Evolutionary conservation across 2,797 vertebrate genomes (phyloP).

Genomic region (Coreius guichenoti): DNA sequence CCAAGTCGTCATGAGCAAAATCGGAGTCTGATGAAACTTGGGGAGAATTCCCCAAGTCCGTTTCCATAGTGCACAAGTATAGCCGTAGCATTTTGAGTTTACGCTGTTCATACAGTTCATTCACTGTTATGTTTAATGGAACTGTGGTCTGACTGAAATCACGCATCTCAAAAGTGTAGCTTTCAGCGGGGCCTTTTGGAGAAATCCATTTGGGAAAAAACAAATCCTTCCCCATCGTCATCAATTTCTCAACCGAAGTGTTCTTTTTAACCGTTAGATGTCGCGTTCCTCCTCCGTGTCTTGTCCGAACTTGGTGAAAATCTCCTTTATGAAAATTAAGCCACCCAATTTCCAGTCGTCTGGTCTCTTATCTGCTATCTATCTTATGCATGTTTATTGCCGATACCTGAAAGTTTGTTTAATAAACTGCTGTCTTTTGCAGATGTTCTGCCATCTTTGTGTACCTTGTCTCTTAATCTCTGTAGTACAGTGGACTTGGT

Average conservation of each 20-base stretch:
- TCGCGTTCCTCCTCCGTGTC: background rate
- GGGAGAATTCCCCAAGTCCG: background rate
- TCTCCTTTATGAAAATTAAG: background rate
- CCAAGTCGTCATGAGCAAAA: background rate
- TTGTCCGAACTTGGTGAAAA: background rate
- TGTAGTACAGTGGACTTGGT: background rate
- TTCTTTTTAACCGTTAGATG: background rate
- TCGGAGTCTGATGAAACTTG: constrained; percentile 19
- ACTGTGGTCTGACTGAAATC: background rate
- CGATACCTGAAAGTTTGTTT: background rate
- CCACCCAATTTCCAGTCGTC: background rate
- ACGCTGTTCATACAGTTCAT: background rate
- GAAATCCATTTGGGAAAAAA: background rate
- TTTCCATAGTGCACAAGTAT: background rate
- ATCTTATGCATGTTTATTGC: constrained; percentile 20
- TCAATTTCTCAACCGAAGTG: background rate
- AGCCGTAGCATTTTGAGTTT: constrained; percentile 5
- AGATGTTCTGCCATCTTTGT: background rate
- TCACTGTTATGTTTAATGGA: background rate
- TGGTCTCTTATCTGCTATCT: too few species aligned
- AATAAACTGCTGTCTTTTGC: background rate
- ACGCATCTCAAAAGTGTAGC: background rate
- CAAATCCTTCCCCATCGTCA: background rate
- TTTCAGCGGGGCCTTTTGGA: background rate
- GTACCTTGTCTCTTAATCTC: background rate